Percentiles rank a stretch among this genome's conserved stretches.
These are phyloP conservation scores for Ophioninae sp. DNA, from an alignment of 2,888 invertebrate genomes.

Conservation along the genomic window DNA sequence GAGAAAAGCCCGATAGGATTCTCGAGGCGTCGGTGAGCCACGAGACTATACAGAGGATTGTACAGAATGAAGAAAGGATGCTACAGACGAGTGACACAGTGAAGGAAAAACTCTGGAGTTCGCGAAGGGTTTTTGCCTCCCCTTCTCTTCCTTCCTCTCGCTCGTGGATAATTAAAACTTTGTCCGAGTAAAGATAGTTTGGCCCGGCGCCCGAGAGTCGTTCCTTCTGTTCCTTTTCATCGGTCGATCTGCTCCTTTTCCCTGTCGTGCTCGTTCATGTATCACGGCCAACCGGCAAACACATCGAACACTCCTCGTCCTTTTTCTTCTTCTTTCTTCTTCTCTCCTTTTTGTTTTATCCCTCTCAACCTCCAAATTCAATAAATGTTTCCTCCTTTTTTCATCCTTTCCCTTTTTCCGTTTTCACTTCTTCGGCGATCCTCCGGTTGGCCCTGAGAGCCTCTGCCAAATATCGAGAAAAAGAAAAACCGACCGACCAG, in stretches of 20 bases:
- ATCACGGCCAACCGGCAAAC: conserved; percentile 36
- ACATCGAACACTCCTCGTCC: conserved; percentile 22
- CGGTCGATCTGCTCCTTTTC: conserved; percentile 10
- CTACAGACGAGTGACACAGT: conserved; percentile 25
- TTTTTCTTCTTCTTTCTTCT: conserved; percentile 4
- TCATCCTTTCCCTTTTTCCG: conserved; percentile 25
- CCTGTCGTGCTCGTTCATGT: conserved; percentile 39
- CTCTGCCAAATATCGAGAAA: conserved; percentile 70
- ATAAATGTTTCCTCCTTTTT: conserved; percentile 33
- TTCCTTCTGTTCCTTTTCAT: conserved; percentile 41
- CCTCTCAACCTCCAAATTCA: conserved; percentile 20
- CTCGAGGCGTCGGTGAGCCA: conserved; percentile 10
- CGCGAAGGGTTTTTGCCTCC: not conserved
- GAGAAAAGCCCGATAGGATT: conserved; percentile 15
- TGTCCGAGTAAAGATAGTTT: conserved; percentile 66
- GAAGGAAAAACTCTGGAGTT: conserved; percentile 6
- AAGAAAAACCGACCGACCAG: conserved; percentile 8
- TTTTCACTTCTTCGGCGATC: conserved; percentile 41
- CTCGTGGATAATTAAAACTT: conserved; percentile 67
- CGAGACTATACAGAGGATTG: not conserved
- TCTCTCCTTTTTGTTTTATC: conserved; percentile 18
- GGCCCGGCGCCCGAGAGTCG: conserved; percentile 64
- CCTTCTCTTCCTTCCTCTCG: conserved; percentile 35
- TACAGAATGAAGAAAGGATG: conserved; percentile 29
- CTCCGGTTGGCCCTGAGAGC: conserved; percentile 66